Evolutionary conservation across 2,797 vertebrate species (phyloP), one percentile per base, ranked within the genome.

Genomic region (Muscicapa striata): DNA sequence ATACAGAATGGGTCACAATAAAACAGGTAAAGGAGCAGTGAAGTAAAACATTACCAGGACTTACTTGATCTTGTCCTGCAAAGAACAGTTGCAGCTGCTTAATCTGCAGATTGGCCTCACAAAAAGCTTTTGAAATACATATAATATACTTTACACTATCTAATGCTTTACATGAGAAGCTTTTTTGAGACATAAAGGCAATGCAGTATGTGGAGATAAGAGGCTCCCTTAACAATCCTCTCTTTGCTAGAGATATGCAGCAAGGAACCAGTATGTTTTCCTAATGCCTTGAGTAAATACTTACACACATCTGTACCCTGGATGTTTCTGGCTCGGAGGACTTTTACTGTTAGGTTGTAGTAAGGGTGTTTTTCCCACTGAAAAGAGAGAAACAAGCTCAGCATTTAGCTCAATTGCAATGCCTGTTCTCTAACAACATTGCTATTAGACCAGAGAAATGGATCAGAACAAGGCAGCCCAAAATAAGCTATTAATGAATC

Each of bases 311-410:
- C 98, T 45, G 96, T 94, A 43, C 94, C 93, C 87, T 87, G 95
- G 95, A 98, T 97, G 48, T 98, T 98, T 88, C 93, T 98, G 83
- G 98, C 98, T 96, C 62, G 95, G 29, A 98, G 95, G 61, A 98
- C 97, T 92, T 97, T 98, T 41, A 98, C 97, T 51, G 96, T 98
- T 57, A 98, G 96, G 92, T 98, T 97, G 80, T 98, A 98, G 93
- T 97, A 98, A 34, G 97, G 98, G 70, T 98, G 96, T 20, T 95
- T 95, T 96, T 98, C 98, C 91, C 58, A 34, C 98, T 98, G 97
- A 59, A 98, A 98, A 90, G 87, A 95, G 15, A 97, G 90, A 40
- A 86, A 84, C 21, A 82, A 78, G 18, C 6, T 87, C 69, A 94
- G 26, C 36, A n/a, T 19, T 62, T 43, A 81, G 62, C 40, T 61